These are phyloP conservation scores for Cylas formicarius DNA, from an alignment of 1,140 invertebrate genomes.

Conservation along the genomic window DNA sequence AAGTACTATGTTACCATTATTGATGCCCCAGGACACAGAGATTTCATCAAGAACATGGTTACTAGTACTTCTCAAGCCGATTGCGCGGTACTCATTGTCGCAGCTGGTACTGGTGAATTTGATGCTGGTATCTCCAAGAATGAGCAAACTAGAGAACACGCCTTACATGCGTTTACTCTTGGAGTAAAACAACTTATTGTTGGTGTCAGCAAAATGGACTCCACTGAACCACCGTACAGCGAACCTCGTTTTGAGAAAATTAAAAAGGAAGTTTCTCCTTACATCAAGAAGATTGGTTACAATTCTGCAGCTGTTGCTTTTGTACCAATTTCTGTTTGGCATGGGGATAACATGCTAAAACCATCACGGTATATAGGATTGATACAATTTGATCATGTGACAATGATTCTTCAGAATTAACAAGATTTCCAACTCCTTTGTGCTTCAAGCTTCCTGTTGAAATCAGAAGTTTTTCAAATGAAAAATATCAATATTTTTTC, in stretches of 20 bases:
- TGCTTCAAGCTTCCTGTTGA: too few relatives aligned
- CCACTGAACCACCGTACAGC: constrained; percentile 81
- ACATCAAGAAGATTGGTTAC: constrained; percentile 94
- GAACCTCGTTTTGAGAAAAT: constrained; percentile 84
- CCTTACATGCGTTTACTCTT: constrained; percentile 84
- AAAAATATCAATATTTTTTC: too few relatives aligned
- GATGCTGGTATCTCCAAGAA: constrained; percentile 93
- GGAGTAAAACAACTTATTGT: constrained; percentile 92
- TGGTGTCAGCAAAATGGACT: constrained; percentile 95
- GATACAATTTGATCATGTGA: too few relatives aligned
- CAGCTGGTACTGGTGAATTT: constrained; percentile 89
- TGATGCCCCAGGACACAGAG: constrained; percentile 91
- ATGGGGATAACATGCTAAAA: constrained; percentile 90
- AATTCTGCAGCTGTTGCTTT: constrained; percentile 83
- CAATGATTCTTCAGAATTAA: too few relatives aligned
- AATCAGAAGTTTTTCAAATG: too few relatives aligned
- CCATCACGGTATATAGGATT: too few relatives aligned
- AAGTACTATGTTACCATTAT: constrained; percentile 93
- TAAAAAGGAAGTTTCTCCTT: constrained; percentile 80
- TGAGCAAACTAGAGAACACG: constrained; percentile 90
- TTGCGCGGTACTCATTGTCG: constrained; percentile 87
- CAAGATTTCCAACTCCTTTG: too few relatives aligned
- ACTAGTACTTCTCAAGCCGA: constrained; percentile 89
- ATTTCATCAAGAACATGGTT: constrained; percentile 99
- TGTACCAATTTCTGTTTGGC: constrained; percentile 91